A percentile compares a stretch with the other conserved stretches of the same genome.
Conservation (phyloP, 2,113 vertebrate genomes). For the Falcunculus frontatus region DNA sequence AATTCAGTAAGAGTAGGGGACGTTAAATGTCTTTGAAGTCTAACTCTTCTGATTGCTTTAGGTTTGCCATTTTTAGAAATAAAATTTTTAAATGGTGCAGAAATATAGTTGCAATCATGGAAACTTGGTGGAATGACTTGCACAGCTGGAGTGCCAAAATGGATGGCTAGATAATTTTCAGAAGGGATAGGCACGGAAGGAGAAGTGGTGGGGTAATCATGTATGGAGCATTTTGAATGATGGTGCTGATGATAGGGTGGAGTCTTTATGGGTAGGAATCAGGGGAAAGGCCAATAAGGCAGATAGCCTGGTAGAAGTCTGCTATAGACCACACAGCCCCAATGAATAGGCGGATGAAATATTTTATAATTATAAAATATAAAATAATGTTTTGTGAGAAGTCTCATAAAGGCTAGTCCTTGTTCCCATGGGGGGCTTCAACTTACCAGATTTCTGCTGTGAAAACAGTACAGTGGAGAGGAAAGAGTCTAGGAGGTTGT, state of each 20-base stretch:
- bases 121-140: background rate
- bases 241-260: accelerated
- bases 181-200: background rate
- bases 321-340: background rate
- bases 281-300: background rate
- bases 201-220: accelerated
- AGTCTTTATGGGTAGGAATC: background rate
- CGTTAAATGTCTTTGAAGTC: background rate
- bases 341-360: background rate
- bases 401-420: background rate
- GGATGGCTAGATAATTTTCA: background rate
- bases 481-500: background rate
- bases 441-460: background rate
- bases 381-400: background rate
- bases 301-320: background rate
- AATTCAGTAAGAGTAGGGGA: background rate
- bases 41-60: background rate
- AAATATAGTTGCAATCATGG: background rate
- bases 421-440: accelerated
- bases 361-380: background rate
- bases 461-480: background rate
- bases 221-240: background rate
- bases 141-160: background rate
- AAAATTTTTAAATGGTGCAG: background rate
- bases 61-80: background rate